A percentile compares a stretch with the other conserved stretches of the same genome.
Conservation (phyloP, 2,113 vertebrate genomes). For the Zingel zingel region DNA sequence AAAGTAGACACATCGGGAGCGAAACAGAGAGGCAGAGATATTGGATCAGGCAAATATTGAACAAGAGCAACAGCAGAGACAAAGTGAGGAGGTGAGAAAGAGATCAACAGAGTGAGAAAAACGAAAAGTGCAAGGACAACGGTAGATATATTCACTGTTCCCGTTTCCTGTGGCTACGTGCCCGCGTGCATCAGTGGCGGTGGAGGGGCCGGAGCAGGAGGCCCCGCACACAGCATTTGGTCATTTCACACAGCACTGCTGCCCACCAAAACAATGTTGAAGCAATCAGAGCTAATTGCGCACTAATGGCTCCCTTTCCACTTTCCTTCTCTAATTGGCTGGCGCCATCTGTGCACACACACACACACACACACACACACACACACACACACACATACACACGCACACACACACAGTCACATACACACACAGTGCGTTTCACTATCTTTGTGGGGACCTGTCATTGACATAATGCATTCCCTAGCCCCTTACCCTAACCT, state of each 20-base stretch:
- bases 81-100: constrained; percentile 17
- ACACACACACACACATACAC: background rate
- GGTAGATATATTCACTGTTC: constrained; percentile 8
- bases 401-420: constrained; percentile 6
- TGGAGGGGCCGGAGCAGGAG: constrained; percentile 13
- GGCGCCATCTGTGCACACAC: constrained; percentile 67
- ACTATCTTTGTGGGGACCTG: no score
- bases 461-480: no score
- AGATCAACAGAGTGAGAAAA: constrained; percentile 24
- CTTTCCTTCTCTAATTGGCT: constrained; percentile 79
- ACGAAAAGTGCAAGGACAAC: constrained; percentile 5
- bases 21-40: constrained; percentile 39
- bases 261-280: constrained; percentile 83
- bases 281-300: constrained; percentile 81
- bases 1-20: constrained; percentile 19
- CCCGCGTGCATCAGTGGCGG: background rate
- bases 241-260: constrained; percentile 79
- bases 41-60: constrained; percentile 55
- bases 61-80: constrained; percentile 33
- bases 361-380: constrained; percentile 36
- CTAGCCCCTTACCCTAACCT: no score
- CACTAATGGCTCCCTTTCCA: constrained; percentile 80
- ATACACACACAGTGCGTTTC: no score
- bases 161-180: background rate
- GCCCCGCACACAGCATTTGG: constrained; percentile 71